phyloP scores from a whole-genome alignment of 2,113 vertebrate species.

The Motacilla tschutschensis region DNA sequence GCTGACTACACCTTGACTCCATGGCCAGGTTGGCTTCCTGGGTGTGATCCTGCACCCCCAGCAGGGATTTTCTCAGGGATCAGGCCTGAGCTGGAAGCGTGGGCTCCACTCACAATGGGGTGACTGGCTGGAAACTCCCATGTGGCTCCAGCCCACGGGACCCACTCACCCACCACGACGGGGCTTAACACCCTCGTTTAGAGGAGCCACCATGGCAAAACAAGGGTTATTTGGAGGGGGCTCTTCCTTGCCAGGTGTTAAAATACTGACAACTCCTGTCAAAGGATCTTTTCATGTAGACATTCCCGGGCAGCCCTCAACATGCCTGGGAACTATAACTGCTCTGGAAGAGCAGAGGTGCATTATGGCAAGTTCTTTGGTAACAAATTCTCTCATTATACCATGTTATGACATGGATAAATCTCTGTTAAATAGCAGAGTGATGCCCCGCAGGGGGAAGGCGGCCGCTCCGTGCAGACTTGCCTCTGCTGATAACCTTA shows the following conservation, averaged over 20 bases:
- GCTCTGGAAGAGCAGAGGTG: conserved; percentile 57
- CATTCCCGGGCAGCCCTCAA: conserved; percentile 72
- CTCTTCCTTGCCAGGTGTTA: conserved; percentile 65
- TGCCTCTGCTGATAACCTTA: conserved; percentile 61
- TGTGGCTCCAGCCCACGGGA: fast-evolving
- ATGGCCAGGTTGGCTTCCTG: fast-evolving
- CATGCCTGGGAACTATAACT: conserved; percentile 65
- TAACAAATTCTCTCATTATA: conserved; percentile 64
- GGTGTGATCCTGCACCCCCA: neutral
- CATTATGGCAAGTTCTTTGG: conserved; percentile 57
- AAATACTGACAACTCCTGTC: conserved; percentile 59
- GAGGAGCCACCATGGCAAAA: conserved; percentile 2
- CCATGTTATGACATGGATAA: conserved; percentile 77
- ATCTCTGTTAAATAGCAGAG: conserved; percentile 61
- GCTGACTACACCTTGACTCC: neutral
- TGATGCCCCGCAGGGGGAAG: conserved; percentile 49
- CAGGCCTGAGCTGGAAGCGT: fast-evolving
- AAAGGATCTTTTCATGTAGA: conserved; percentile 68
- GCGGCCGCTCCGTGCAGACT: conserved; percentile 30
- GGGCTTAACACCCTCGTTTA: neutral
- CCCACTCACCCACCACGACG: fast-evolving
- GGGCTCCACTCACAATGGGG: neutral
- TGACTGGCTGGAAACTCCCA: neutral
- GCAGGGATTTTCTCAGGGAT: neutral
- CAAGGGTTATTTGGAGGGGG: conserved; percentile 41